Percentiles rank a stretch among this genome's conserved stretches.
These are phyloP conservation scores for Rotaria socialis DNA, from an alignment of 2,888 invertebrate genomes.

Conservation along the genomic window DNA sequence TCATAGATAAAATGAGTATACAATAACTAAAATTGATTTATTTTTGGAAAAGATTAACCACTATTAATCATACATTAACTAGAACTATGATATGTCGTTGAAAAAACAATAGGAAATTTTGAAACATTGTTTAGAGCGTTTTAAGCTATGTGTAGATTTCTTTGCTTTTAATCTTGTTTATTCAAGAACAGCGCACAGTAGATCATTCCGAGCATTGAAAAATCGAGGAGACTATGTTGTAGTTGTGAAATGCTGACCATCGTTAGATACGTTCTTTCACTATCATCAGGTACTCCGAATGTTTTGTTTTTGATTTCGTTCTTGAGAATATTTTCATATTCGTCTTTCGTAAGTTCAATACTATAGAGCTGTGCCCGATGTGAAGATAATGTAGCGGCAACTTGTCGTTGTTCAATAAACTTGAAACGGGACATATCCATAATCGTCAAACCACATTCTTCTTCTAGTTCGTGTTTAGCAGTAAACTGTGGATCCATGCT, in stretches of 20 bases:
- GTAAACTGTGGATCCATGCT: neutral
- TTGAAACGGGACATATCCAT: neutral
- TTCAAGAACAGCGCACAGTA: neutral
- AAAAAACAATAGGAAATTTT: no score
- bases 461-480: slow-evolving; percentile 23
- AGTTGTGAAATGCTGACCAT: neutral
- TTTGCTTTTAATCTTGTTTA: no score
- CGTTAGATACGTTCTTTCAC: neutral
- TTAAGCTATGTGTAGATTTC: no score
- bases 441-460: neutral
- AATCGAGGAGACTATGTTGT: neutral
- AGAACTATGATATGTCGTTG: no score
- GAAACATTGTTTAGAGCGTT: no score
- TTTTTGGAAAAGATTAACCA: no score
- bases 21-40: no score
- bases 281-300: neutral
- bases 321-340: neutral
- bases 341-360: neutral
- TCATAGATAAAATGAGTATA: no score
- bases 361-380: slow-evolving; percentile 1
- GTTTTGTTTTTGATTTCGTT: neutral
- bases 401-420: neutral
- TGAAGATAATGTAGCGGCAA: neutral
- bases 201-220: neutral
- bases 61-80: no score